A percentile compares a stretch with the other conserved stretches of the same genome.
phyloP scores from a whole-genome alignment of 1,140 invertebrate genomes.

The Hyles vespertilio region DNA sequence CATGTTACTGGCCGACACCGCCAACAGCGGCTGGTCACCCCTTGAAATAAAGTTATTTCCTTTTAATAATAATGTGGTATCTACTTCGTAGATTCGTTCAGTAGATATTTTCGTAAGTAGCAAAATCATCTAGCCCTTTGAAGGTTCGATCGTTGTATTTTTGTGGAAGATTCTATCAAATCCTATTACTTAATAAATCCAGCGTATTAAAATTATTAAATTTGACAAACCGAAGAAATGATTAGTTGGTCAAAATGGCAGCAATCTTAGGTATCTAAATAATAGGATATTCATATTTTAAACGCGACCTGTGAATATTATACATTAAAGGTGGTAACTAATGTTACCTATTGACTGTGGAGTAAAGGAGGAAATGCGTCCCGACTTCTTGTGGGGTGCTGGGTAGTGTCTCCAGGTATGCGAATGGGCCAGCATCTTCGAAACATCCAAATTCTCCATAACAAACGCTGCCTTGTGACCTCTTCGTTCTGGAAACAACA shows the following conservation, averaged over 20 bases:
- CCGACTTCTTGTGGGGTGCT: constrained; percentile 91
- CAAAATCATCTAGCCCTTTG: too few relatives aligned
- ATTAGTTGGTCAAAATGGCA: too few relatives aligned
- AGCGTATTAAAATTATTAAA: too few relatives aligned
- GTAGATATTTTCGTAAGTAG: too few relatives aligned
- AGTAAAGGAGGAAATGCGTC: constrained; percentile 85
- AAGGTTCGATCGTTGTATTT: too few relatives aligned
- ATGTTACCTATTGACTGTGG: constrained; percentile 75
- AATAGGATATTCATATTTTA: too few relatives aligned
- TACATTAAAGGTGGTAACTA: not conserved
- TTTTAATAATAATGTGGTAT: not conserved
- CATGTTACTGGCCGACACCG: constrained; percentile 82
- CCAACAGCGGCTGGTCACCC: constrained; percentile 79
- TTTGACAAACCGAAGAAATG: too few relatives aligned
- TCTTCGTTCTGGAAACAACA: constrained; percentile 68
- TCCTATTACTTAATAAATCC: too few relatives aligned
- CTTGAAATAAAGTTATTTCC: constrained; percentile 36
- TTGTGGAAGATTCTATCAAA: too few relatives aligned
- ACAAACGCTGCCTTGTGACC: constrained; percentile 86
- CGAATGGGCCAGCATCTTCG: constrained; percentile 92
- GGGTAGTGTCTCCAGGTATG: constrained; percentile 92
- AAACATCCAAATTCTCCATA: constrained; percentile 96
- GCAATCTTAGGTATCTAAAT: too few relatives aligned
- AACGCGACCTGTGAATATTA: too few relatives aligned
- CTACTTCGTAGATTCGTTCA: too few relatives aligned